phyloP scores from a whole-genome alignment of 1,140 invertebrate species.

The Drosophila malerkotliana region DNA sequence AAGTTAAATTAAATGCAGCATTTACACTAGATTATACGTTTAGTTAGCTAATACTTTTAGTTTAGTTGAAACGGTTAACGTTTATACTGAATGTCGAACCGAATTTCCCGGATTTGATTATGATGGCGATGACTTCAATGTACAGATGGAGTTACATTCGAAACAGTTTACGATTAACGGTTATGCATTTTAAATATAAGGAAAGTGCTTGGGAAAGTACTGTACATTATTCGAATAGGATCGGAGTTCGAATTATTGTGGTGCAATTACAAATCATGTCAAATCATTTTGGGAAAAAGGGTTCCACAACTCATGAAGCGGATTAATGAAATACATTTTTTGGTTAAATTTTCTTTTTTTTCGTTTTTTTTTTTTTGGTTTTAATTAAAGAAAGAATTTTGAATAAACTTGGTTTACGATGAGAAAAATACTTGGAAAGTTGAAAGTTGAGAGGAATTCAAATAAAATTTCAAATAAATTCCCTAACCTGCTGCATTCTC shows the following conservation, averaged over 20 bases:
- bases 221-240: constrained; percentile 49
- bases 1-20: constrained; percentile 56
- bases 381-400: constrained; percentile 71
- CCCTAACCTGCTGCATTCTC: constrained; percentile 91
- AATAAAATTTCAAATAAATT: constrained; percentile 84
- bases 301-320: constrained; percentile 65
- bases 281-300: constrained; percentile 44
- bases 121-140: constrained; percentile 47
- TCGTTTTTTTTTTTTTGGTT: constrained; percentile 35
- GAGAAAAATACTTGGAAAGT: constrained; percentile 83
- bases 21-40: constrained; percentile 73
- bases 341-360: constrained; percentile 49
- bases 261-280: constrained; percentile 38
- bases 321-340: constrained; percentile 57
- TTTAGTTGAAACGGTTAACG: constrained; percentile 51
- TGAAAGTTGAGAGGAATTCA: constrained; percentile 83
- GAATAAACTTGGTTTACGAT: constrained; percentile 78
- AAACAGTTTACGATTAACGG: constrained; percentile 12
- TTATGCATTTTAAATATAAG: constrained; percentile 20
- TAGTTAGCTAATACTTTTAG: constrained; percentile 67
- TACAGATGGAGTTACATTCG: constrained; percentile 33
- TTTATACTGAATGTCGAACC: constrained; percentile 56
- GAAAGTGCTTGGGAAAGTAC: constrained; percentile 24
- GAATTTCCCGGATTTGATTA: constrained; percentile 56
- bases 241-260: constrained; percentile 17